Percentiles rank a stretch among this genome's conserved stretches.
Conservation (phyloP, 2,888 invertebrate genomes). For the Dolichopus griseipennis region DNA sequence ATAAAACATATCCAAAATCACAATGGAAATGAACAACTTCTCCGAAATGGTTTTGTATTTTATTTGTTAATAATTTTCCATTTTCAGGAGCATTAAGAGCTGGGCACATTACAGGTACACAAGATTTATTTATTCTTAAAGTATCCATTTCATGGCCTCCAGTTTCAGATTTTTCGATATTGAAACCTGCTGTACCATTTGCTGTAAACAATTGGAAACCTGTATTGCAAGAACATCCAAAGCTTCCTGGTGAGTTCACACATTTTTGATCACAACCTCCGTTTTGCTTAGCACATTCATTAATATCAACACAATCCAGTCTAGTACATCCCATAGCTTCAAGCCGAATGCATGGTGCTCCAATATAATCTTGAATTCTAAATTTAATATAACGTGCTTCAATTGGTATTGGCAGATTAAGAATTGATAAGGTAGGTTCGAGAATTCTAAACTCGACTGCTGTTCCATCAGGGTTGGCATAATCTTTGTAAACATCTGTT, state of each 20-base stretch:
- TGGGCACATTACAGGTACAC: slow-evolving; percentile 88
- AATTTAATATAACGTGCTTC: slow-evolving; percentile 83
- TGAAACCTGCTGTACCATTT: slow-evolving; percentile 85
- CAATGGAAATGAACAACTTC: slow-evolving; percentile 87
- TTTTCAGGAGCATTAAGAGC: slow-evolving; percentile 68
- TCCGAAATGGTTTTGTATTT: slow-evolving; percentile 76
- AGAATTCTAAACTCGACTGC: slow-evolving; percentile 86
- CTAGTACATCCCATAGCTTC: slow-evolving; percentile 90
- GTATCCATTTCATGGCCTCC: slow-evolving; percentile 83
- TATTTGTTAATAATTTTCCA: slow-evolving; percentile 73
- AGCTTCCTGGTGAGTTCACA: slow-evolving; percentile 80
- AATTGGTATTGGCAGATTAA: slow-evolving; percentile 83
- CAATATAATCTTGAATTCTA: slow-evolving; percentile 76
- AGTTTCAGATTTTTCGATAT: slow-evolving; percentile 70
- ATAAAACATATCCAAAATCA: slow-evolving; percentile 87
- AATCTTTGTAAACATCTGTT: slow-evolving; percentile 82
- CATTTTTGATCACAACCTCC: slow-evolving; percentile 93
- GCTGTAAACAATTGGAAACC: slow-evolving; percentile 81
- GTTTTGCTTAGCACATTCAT: slow-evolving; percentile 77
- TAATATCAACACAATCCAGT: slow-evolving; percentile 78
- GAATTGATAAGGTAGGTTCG: slow-evolving; percentile 81
- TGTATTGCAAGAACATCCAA: slow-evolving; percentile 78
- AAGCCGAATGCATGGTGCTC: slow-evolving; percentile 79
- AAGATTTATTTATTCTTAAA: slow-evolving; percentile 86
- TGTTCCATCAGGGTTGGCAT: slow-evolving; percentile 85